phyloP scores from a whole-genome alignment of 1,140 invertebrate genomes.

The Psix sp. region DNA sequence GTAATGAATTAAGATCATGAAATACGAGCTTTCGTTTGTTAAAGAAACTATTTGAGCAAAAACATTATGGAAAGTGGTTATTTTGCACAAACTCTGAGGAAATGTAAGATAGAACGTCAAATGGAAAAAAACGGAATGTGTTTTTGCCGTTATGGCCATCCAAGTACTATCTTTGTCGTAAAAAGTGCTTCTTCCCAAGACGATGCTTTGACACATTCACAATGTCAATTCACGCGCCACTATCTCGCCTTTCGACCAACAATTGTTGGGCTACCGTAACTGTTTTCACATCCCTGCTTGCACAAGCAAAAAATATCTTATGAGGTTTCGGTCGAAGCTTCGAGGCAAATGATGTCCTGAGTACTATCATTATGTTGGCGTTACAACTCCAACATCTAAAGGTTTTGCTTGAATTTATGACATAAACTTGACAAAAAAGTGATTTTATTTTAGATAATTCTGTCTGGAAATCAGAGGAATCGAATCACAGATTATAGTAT shows the following conservation, averaged over 20 bases:
- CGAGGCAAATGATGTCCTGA: slow-evolving; percentile 13
- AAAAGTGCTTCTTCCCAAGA: slow-evolving; percentile 18
- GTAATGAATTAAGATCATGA: slow-evolving; percentile 31
- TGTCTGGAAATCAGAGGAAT: too few relatives aligned
- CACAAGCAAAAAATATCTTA: slow-evolving; percentile 16
- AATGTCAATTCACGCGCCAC: slow-evolving; percentile 22
- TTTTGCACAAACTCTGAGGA: neutral
- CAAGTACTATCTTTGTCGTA: slow-evolving; percentile 28
- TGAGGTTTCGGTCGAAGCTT: slow-evolving; percentile 21
- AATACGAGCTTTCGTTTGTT: slow-evolving; percentile 17
- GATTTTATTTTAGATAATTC: slow-evolving; percentile 1
- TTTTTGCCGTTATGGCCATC: slow-evolving; percentile 14
- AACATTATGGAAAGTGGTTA: neutral
- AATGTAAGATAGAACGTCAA: slow-evolving; percentile 8
- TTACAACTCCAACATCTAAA: slow-evolving; percentile 1
- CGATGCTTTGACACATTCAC: slow-evolving; percentile 26
- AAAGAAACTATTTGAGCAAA: slow-evolving; percentile 7
- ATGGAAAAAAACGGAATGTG: slow-evolving; percentile 14
- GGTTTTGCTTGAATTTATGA: slow-evolving; percentile 4
- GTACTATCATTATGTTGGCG: neutral
- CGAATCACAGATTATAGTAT: too few relatives aligned
- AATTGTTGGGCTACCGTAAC: slow-evolving; percentile 33
- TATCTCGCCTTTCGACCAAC: slow-evolving; percentile 25
- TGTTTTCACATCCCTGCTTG: slow-evolving; percentile 22
- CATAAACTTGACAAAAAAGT: neutral